phyloP scores from a whole-genome alignment of 2,888 invertebrate species.

The Calliphora vomitoria region DNA sequence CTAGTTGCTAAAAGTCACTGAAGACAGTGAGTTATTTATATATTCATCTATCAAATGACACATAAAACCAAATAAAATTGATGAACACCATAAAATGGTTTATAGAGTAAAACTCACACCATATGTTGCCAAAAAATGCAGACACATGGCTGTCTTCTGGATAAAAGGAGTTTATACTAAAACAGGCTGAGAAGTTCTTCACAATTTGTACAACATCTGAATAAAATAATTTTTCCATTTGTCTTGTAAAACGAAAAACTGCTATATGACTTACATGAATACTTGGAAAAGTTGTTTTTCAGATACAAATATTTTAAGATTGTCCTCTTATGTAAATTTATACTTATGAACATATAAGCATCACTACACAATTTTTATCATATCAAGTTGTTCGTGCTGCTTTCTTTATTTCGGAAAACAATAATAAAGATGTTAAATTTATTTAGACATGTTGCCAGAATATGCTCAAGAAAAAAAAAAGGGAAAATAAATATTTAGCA shows the following conservation, averaged over 20 bases:
- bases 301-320: too few species aligned
- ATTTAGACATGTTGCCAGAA: constrained; percentile 5
- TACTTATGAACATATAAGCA: too few species aligned
- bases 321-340: background rate
- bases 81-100: constrained; percentile 11
- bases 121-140: constrained; percentile 1
- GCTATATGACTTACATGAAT: too few species aligned
- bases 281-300: too few species aligned
- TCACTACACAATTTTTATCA: background rate
- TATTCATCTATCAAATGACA: constrained; percentile 23
- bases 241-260: too few species aligned
- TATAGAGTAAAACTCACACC: background rate
- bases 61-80: constrained; percentile 32
- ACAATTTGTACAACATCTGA: too few species aligned
- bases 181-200: background rate
- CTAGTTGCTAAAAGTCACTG: background rate
- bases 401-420: constrained; percentile 10
- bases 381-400: background rate
- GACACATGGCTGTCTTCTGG: background rate
- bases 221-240: too few species aligned
- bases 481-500: background rate
- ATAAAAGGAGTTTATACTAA: background rate
- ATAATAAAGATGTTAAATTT: constrained; percentile 42
- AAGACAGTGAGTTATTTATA: background rate
- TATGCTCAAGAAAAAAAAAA: background rate